A percentile compares a stretch with the other conserved stretches of the same genome.
Evolutionary conservation across 2,797 vertebrate genomes (phyloP).

Genomic region (Gila robusta): DNA sequence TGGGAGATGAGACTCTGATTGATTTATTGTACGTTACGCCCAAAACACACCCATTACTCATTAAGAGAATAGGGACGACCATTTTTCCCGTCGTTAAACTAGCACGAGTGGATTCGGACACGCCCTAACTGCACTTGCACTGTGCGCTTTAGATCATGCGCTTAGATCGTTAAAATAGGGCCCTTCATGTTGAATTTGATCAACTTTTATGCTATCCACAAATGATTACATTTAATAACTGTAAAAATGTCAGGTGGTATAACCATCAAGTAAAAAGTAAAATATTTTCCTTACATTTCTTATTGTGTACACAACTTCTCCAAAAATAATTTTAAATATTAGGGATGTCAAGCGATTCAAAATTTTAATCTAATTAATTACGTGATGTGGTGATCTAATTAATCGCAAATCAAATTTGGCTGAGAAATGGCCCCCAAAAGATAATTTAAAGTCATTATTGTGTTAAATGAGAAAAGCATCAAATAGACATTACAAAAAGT

Average conservation of each 20-base stretch:
- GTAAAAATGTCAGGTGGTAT: background rate
- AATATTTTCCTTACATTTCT: background rate
- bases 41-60: too few relatives aligned
- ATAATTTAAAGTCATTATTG: background rate
- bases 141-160: too few relatives aligned
- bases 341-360: background rate
- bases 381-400: background rate
- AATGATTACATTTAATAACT: background rate
- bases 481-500: background rate
- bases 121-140: accelerated
- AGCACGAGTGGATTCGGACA: too few relatives aligned
- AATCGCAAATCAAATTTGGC: background rate
- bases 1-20: too few relatives aligned
- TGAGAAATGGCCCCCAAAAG: background rate
- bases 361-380: background rate
- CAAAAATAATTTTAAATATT: background rate
- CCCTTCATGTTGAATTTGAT: background rate
- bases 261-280: background rate
- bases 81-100: too few relatives aligned
- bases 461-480: background rate
- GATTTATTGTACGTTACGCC: too few relatives aligned
- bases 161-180: too few relatives aligned
- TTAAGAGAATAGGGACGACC: too few relatives aligned
- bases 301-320: background rate
- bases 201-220: too few relatives aligned